Base-by-base conservation (phyloP, 2,113 vertebrate genomes). In the Bos taurus region DNA sequence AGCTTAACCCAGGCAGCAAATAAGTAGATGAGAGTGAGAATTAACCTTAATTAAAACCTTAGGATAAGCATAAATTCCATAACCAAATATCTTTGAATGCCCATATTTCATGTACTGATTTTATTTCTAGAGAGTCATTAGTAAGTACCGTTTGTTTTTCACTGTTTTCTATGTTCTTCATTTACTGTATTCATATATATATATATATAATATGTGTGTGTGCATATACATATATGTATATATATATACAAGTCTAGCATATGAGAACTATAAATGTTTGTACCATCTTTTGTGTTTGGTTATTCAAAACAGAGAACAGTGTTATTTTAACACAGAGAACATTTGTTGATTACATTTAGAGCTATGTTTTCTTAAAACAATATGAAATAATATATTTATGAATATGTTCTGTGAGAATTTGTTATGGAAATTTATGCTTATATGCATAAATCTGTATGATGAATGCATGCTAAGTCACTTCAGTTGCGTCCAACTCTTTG, bases 271-370 rank as follows among this genome's bases (percentile, higher is more conserved):
- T 54, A 59, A 1, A 30, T 71, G 7, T 81, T 43, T 93, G n/a
- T n/a, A 46, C 15, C 77, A 19, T 89, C 57, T 93, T 30, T 54
- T 11, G n/a, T 81, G 6, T 54, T 52, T 25, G 2, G 4, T 74
- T 94, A 7, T 48, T 92, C 82, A 43, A 89, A 95, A 57, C 2
- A 16, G 54, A 43, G 40, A 40, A 40, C 40, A 40, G 40, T 40
- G 40, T 40, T 16, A 85, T 92, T 52, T 40, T 88, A 88, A 54
- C 2, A 60, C 3, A 50, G 23, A 90, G 21, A 59, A 62, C 11
- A 85, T 62, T 84, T 84, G 30, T 54, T 91, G 40, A 84, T 97
- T 94, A 56, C 7, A 59, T 57, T 88, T 85, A 86, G 2, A 90
- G 40, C 0, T 82, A 13, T 77, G 14, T 67, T 81, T 80, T 82